A percentile compares a stretch with the other conserved stretches of the same genome.
Conservation (phyloP, 1,140 invertebrate genomes). For the Drosophila albomicans region DNA sequence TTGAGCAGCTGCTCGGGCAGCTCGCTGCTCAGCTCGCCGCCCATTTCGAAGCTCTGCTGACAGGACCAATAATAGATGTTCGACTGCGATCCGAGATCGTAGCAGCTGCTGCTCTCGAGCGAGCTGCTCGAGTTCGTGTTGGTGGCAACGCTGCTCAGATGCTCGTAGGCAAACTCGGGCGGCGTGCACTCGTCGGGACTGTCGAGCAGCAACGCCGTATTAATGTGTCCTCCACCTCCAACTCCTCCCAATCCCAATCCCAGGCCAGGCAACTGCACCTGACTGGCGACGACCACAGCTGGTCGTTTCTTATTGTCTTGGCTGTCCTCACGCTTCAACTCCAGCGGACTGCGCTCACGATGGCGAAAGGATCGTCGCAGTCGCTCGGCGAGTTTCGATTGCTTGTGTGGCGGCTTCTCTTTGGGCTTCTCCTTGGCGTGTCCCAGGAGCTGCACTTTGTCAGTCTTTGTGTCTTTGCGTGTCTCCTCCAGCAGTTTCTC, state of each 20-base stretch:
- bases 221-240: constrained; percentile 66
- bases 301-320: constrained; percentile 42
- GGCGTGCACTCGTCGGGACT: constrained; percentile 81
- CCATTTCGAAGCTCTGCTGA: constrained; percentile 61
- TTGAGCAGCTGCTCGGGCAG: constrained; percentile 28
- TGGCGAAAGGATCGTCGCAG: constrained; percentile 76
- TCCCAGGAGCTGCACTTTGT: constrained; percentile 68
- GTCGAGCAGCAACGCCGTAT: constrained; percentile 74
- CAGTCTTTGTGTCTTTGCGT: constrained; percentile 67
- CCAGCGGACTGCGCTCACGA: constrained; percentile 72
- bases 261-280: constrained; percentile 66
- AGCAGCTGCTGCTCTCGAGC: constrained; percentile 77
- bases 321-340: constrained; percentile 61
- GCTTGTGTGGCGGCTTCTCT: constrained; percentile 62
- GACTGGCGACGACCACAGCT: constrained; percentile 1
- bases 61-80: constrained; percentile 72
- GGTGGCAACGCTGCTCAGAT: constrained; percentile 79
- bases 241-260: constrained; percentile 40
- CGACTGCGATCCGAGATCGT: constrained; percentile 68
- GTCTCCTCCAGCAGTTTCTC: constrained; percentile 79
- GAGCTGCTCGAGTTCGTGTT: constrained; percentile 77
- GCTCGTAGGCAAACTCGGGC: constrained; percentile 79
- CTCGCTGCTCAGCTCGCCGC: constrained; percentile 56
- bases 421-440: constrained; percentile 64
- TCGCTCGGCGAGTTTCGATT: constrained; percentile 75